Base-by-base conservation (phyloP, 2,113 vertebrate genomes). In the Heteronetta atricapilla region DNA sequence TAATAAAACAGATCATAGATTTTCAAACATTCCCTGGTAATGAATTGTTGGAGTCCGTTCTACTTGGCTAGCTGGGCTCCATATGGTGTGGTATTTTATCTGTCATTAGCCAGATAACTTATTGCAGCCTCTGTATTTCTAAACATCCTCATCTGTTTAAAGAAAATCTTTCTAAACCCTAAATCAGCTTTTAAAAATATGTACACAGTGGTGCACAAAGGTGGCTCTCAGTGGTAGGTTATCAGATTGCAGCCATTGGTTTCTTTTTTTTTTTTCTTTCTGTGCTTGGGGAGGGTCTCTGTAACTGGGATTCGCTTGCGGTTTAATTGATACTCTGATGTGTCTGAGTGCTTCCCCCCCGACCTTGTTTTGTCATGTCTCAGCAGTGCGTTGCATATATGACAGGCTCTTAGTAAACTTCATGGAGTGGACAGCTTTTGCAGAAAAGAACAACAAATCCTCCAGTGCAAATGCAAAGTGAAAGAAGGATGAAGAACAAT, bases 401-500 rank as follows among this genome's bases (percentile, higher is more conserved):
- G 86, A 86, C 79, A 76, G 72, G 77, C 38, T 89, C 88, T 87
- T 66, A 70, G 94, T 74, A 91, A 92, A 97, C 68, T 81, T 82
- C 64, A 85, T 50, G 60, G 68, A 60, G 59, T 78, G 68, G 81
- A 70, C 67, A 90, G 90, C 22, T 69, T 94, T 86, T 89, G 91
- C 70, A 84, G 94, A 89, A 58, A 78, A 82, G 75, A 96, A 78
- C 89, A 91, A 69, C 91, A 95, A 85, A 96, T 95, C 91, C 84
- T 67, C 83, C 64, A 38, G 86, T 17, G n/a, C 66, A 91, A 87
- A 94, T 77, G 73, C 83, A 69, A 97, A 97, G 94, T 88, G 90
- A 93, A 95, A 97, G 97, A 97, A 93, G 97, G 97, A 98, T 95
- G 96, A 96, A 93, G 96, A 96, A 74, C 91, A 93, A 82, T 96